Evolutionary conservation across 2,797 vertebrate genomes (phyloP).

Genomic region (Chiloscyllium punctatum): DNA sequence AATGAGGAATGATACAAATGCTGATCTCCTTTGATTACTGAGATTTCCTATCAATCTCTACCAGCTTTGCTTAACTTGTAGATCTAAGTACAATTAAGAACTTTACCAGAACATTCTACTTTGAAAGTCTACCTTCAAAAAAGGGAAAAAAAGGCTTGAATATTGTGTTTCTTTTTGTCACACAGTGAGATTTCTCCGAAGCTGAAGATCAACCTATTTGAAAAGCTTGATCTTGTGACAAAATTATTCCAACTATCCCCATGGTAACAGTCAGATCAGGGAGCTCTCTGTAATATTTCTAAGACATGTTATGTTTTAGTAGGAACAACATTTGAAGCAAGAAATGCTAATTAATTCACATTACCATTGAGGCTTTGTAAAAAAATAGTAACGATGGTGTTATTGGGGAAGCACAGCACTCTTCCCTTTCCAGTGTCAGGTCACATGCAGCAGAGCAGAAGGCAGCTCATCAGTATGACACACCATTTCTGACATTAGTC

Average conservation of each 20-base stretch:
- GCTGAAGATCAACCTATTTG: slow-evolving; percentile 4
- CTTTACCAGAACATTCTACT: background rate
- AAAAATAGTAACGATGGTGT: background rate
- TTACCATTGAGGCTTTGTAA: background rate
- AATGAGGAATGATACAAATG: slow-evolving; percentile 4
- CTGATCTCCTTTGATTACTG: background rate
- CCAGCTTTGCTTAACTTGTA: background rate
- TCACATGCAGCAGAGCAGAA: background rate
- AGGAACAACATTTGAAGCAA: background rate
- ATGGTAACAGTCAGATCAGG: background rate
- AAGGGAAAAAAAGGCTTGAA: background rate
- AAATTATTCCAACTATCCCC: background rate
- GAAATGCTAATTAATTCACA: background rate
- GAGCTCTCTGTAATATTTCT: background rate
- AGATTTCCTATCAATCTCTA: background rate
- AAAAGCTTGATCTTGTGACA: background rate
- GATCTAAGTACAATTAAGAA: background rate
- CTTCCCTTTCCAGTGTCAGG: background rate
- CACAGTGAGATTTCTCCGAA: background rate
- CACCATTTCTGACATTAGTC: background rate
- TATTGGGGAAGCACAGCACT: background rate
- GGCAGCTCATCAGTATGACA: background rate
- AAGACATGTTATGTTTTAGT: too few species aligned
- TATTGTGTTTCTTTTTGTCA: background rate
- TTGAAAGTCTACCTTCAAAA: background rate